These are phyloP conservation scores for Sphaerodactylus townsendi DNA, from an alignment of 2,113 vertebrate genomes.

Conservation along the genomic window DNA sequence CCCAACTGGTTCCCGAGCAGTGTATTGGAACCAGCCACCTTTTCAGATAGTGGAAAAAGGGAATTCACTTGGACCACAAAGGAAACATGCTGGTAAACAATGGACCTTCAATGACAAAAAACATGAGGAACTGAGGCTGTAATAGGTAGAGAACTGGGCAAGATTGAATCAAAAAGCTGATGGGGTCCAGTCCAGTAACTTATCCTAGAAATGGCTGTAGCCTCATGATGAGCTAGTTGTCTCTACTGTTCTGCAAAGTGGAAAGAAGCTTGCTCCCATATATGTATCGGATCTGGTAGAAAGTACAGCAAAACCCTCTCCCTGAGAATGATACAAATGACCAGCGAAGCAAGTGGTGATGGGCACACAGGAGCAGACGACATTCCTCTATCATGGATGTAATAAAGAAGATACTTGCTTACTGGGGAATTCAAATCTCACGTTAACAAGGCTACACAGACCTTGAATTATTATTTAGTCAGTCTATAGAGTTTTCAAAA, in stretches of 20 bases:
- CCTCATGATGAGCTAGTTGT: no score
- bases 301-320: not conserved
- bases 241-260: not conserved
- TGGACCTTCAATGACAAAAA: no score
- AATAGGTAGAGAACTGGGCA: no score
- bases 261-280: not conserved
- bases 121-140: no score
- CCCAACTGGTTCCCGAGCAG: not conserved
- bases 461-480: no score
- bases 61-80: no score
- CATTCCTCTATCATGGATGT: not conserved
- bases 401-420: not conserved
- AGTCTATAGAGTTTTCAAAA: no score
- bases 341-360: not conserved
- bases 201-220: not conserved
- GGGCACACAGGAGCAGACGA: not conserved
- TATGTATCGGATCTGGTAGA: not conserved
- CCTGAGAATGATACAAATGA: no score
- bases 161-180: no score
- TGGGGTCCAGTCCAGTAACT: not conserved
- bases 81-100: no score
- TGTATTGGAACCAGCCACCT: no score
- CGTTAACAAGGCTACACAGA: not conserved
- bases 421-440: not conserved
- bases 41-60: no score